A percentile compares a stretch with the other conserved stretches of the same genome.
Evolutionary conservation across 2,797 vertebrate genomes (phyloP).

Genomic region (Cynopterus sphinx): DNA sequence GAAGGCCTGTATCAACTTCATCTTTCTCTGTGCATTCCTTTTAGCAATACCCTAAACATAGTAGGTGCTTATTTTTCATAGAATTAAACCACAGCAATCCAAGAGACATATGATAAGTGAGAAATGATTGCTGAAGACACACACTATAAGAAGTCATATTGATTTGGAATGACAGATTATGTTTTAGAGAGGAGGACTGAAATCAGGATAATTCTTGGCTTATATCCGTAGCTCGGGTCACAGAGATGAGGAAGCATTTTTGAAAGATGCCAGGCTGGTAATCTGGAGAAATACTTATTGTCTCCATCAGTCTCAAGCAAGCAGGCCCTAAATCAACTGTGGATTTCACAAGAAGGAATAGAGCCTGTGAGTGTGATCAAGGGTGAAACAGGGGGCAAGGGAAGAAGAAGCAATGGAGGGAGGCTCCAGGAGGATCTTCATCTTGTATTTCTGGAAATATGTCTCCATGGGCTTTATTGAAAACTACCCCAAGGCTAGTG

Average conservation of each 20-base stretch:
- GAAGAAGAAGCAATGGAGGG: background rate
- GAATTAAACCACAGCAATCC: background rate
- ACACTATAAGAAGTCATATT: background rate
- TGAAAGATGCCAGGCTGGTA: background rate
- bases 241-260: background rate
- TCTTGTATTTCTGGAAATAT: slow-evolving; percentile 76
- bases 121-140: background rate
- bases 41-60: slow-evolving; percentile 10
- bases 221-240: background rate
- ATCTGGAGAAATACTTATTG: background rate
- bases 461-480: slow-evolving; percentile 81
- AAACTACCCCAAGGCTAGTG: slow-evolving; percentile 76
- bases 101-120: slow-evolving; percentile 25
- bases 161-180: background rate
- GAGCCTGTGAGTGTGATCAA: slow-evolving; percentile 7
- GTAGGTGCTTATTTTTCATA: slow-evolving; percentile 17
- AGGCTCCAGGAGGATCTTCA: slow-evolving; percentile 50
- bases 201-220: background rate
- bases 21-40: background rate
- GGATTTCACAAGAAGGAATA: slow-evolving; percentile 20
- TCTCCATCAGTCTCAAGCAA: slow-evolving; percentile 23
- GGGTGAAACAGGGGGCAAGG: background rate
- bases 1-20: background rate
- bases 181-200: slow-evolving; percentile 13
- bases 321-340: background rate